Evolutionary conservation across 1,140 invertebrate genomes (phyloP).

Genomic region (Scaptomyza pallida): DNA sequence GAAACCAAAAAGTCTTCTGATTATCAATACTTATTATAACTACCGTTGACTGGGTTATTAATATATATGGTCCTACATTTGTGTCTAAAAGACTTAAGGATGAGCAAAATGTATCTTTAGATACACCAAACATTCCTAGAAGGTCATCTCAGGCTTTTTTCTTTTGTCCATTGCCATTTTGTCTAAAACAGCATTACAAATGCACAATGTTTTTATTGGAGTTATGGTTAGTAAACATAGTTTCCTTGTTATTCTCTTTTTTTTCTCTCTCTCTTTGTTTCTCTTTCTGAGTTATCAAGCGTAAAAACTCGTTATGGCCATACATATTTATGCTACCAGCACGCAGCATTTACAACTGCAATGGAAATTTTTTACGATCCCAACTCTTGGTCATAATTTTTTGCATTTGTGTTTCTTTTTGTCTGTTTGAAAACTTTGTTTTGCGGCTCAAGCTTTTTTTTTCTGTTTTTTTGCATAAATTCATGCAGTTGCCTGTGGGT

Average conservation of each 20-base stretch:
- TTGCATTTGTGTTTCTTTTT: conserved; percentile 11
- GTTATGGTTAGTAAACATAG: background rate
- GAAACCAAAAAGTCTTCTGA: too few species aligned
- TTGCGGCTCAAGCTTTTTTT: conserved; percentile 6
- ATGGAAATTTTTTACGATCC: conserved; percentile 67
- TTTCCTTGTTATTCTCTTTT: background rate
- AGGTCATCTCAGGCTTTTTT: too few species aligned
- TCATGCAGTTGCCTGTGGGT: conserved; percentile 33
- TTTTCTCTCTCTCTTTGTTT: background rate
- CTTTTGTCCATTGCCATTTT: too few species aligned
- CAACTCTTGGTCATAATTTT: conserved; percentile 53
- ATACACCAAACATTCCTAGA: too few species aligned
- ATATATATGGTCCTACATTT: too few species aligned
- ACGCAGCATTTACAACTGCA: conserved; percentile 70
- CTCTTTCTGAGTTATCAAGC: conserved; percentile 52
- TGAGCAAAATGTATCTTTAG: too few species aligned
- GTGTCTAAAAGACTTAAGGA: too few species aligned
- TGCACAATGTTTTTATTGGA: conserved; percentile 9
- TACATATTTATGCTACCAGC: conserved; percentile 47
- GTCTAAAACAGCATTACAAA: conserved; percentile 3
- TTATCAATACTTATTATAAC: too few species aligned
- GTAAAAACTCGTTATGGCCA: conserved; percentile 61
- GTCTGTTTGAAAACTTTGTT: conserved; percentile 17
- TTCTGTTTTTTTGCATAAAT: conserved; percentile 34
- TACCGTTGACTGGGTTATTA: too few species aligned